A percentile compares a stretch with the other conserved stretches of the same genome.
Evolutionary conservation across 2,888 invertebrate genomes (phyloP).

Genomic region (Pyrgus malvae): DNA sequence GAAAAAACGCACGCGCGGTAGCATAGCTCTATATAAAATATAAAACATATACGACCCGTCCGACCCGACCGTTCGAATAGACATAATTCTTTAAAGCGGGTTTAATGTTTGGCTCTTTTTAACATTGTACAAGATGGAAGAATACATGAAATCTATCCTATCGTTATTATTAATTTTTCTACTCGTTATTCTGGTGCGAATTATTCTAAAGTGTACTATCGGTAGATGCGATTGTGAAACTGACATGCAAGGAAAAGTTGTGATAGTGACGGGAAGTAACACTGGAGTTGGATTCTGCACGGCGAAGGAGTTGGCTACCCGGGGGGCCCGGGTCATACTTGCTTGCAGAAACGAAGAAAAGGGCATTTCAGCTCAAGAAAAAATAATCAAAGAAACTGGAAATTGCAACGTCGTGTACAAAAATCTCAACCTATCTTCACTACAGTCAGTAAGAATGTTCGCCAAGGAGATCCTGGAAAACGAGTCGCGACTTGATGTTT

Average conservation of each 20-base stretch:
- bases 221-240: constrained; percentile 39
- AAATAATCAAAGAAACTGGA: constrained; percentile 83
- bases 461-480: constrained; percentile 86
- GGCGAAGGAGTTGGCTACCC: constrained; percentile 58
- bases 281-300: constrained; percentile 57
- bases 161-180: constrained; percentile 7
- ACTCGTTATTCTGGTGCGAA: neutral
- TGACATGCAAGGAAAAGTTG: constrained; percentile 46
- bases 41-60: too few species aligned
- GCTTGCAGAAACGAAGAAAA: constrained; percentile 69
- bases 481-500: constrained; percentile 86
- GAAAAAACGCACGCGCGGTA: too few species aligned
- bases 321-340: constrained; percentile 77
- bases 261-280: constrained; percentile 60
- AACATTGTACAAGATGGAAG: neutral
- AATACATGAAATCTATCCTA: constrained; percentile 1
- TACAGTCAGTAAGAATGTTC: constrained; percentile 88
- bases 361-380: constrained; percentile 67
- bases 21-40: too few species aligned
- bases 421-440: constrained; percentile 86
- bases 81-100: too few species aligned
- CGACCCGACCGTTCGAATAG: too few species aligned
- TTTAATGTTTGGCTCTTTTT: too few species aligned
- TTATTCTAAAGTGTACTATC: constrained; percentile 35
- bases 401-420: constrained; percentile 85